These are phyloP conservation scores for Taeniopygia guttata DNA, from an alignment of 2,797 vertebrate genomes.

Conservation along the genomic window DNA sequence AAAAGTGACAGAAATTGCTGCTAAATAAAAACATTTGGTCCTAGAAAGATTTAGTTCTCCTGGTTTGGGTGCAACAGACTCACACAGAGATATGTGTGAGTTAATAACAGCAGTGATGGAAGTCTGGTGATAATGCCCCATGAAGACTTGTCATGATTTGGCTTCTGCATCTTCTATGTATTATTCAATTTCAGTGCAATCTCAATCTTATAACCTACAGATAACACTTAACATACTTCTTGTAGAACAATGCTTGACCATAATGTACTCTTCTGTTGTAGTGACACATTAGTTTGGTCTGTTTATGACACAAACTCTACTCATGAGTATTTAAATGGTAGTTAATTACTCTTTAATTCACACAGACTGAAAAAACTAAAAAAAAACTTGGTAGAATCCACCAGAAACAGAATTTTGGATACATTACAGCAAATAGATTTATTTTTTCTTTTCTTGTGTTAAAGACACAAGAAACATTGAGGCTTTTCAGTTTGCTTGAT, in stretches of 20 bases:
- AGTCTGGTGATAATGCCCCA: background rate
- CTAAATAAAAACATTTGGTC: background rate
- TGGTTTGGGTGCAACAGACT: background rate
- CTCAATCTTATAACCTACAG: background rate
- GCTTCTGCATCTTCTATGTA: background rate
- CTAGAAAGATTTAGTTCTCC: background rate
- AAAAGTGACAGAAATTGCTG: background rate
- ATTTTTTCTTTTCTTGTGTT: background rate
- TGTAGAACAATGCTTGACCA: background rate
- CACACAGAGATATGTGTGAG: background rate
- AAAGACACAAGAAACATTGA: background rate
- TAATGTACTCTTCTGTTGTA: background rate
- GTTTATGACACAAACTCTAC: background rate
- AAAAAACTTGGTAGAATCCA: background rate
- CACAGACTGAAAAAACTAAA: background rate
- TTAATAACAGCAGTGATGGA: background rate
- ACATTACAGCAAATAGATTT: background rate
- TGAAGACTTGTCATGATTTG: background rate
- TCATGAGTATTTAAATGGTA: background rate
- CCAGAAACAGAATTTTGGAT: slow-evolving; percentile 47
- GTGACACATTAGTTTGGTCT: background rate
- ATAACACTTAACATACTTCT: background rate
- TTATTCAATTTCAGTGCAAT: background rate
- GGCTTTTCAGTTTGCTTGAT: background rate
- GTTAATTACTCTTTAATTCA: background rate